Conservation (phyloP, 2,113 vertebrate genomes). For the Leiothrix lutea region DNA sequence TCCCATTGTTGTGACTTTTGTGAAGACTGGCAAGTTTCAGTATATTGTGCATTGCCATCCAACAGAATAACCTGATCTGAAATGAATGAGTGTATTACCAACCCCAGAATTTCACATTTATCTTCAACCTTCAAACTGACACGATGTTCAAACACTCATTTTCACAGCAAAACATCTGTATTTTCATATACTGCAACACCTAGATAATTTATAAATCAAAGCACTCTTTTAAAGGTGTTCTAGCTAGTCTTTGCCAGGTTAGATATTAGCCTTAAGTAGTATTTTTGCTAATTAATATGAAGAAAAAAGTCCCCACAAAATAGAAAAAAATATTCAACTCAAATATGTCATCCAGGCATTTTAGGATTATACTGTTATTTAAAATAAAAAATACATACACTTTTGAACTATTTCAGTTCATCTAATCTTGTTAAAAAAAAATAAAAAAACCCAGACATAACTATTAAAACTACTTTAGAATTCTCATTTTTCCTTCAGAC, state of each 20-base stretch:
- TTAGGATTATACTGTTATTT: not conserved
- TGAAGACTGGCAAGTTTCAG: not conserved
- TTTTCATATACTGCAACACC: not conserved
- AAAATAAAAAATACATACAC: accelerated
- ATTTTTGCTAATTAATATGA: not conserved
- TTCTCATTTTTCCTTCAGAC: not conserved
- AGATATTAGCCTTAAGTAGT: not conserved
- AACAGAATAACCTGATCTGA: not conserved
- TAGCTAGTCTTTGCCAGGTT: not conserved
- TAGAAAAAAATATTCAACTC: not conserved
- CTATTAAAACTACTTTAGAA: not conserved
- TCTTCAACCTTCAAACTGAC: not conserved
- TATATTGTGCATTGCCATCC: not conserved
- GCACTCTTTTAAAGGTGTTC: not conserved
- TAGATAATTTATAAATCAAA: not conserved
- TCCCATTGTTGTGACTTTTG: not conserved
- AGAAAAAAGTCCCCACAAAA: not conserved
- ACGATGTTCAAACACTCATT: not conserved
- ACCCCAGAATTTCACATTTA: not conserved
- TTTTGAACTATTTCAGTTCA: not conserved
- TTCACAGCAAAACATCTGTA: not conserved
- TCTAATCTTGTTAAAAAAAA: not conserved
- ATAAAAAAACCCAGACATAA: not conserved
- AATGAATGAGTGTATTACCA: not conserved
- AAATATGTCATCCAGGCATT: not conserved